Evolutionary conservation across 2,888 invertebrate species (phyloP).

Genomic region (Ectemnius continuus): DNA sequence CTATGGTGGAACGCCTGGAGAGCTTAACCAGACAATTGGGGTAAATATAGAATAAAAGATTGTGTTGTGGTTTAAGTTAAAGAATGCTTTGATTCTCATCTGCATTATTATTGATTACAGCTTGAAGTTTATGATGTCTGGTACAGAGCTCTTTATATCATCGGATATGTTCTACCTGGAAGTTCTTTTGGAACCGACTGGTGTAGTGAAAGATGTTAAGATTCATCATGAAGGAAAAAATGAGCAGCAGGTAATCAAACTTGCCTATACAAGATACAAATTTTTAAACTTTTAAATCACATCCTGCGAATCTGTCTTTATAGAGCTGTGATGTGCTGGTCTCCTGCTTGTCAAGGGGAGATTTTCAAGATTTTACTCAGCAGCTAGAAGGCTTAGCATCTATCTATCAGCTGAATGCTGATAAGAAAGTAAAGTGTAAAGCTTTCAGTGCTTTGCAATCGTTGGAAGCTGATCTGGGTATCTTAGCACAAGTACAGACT

Average conservation of each 20-base stretch:
- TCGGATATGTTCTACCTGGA: constrained; percentile 98
- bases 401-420: constrained; percentile 95
- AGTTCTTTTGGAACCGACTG: constrained; percentile 90
- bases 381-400: constrained; percentile 95
- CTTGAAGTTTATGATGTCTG: constrained; percentile 92
- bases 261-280: neutral
- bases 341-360: constrained; percentile 88
- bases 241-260: constrained; percentile 77
- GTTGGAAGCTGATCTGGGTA: constrained; percentile 92
- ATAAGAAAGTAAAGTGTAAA: constrained; percentile 96
- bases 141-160: constrained; percentile 92
- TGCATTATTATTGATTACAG: constrained; percentile 77
- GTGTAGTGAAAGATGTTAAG: constrained; percentile 92
- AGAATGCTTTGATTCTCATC: constrained; percentile 6
- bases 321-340: constrained; percentile 95
- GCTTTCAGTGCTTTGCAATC: constrained; percentile 95
- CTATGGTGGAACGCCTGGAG: constrained; percentile 94
- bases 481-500: constrained; percentile 87
- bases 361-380: constrained; percentile 94
- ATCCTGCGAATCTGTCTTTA: constrained; percentile 71
- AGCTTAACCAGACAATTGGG: constrained; percentile 94
- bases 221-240: constrained; percentile 94
- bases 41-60: constrained; percentile 72
- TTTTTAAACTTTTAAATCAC: neutral
- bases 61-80: no score